Conservation (phyloP, 2,888 invertebrate genomes). For the Morpho helenor region DNA sequence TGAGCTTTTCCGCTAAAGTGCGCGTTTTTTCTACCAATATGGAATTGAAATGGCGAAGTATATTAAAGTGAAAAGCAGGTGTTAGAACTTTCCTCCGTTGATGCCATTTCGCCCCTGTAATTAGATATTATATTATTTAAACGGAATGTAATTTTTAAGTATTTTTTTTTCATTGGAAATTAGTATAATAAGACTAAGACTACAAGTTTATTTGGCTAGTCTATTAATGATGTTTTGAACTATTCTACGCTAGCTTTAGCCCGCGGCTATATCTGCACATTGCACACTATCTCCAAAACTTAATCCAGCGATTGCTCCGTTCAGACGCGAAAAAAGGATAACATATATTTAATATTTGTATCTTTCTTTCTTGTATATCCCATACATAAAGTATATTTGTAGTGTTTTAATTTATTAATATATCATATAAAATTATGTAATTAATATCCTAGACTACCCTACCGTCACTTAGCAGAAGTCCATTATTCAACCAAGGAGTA, state of each 20-base stretch:
- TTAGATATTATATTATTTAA: not conserved
- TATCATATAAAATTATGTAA: not conserved
- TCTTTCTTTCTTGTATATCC: too few relatives aligned
- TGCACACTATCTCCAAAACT: too few relatives aligned
- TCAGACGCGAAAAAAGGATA: too few relatives aligned
- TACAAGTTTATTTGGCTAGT: too few relatives aligned
- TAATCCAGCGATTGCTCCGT: too few relatives aligned
- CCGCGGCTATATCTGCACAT: too few relatives aligned
- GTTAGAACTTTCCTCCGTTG: conserved; percentile 81
- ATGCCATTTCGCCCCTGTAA: conserved; percentile 78
- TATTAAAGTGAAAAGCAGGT: conserved; percentile 82
- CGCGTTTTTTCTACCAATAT: conserved; percentile 60
- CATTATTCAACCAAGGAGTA: conserved; percentile 70
- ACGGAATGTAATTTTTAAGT: too few relatives aligned
- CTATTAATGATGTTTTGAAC: too few relatives aligned
- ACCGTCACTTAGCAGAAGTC: conserved; percentile 67
- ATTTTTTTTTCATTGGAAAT: too few relatives aligned
- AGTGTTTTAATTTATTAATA: not conserved
- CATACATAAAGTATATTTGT: not conserved
- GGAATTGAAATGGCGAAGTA: conserved; percentile 60
- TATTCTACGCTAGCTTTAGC: too few relatives aligned
- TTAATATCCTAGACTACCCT: conserved; percentile 9
- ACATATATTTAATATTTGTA: too few relatives aligned
- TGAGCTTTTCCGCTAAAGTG: conserved; percentile 27
- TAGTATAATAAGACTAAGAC: too few relatives aligned